Evolutionary conservation across 1,140 invertebrate genomes (phyloP), one percentile per base, ranked within the genome.

Genomic region (Calephelis virginiensis): DNA sequence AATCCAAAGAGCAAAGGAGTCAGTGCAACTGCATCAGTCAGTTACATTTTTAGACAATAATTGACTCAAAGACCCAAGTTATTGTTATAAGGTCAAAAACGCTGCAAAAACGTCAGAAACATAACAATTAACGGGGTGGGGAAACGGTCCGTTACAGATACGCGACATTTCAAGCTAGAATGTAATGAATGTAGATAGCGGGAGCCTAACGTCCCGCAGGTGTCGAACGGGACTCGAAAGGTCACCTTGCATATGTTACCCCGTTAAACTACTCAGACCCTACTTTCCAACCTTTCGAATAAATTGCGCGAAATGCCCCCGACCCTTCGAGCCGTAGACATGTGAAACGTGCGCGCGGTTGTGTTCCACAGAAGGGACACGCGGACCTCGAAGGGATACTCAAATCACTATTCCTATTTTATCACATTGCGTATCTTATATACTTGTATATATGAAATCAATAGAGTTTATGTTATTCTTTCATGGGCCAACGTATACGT

Each of bases 211-310:
- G 83, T 75, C 62, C 68, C 73, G 80, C 83, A 86, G 85, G 83
- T 86, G 85, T 72, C 76, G 61, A 86, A 82, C 85, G 85, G 83
- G 81, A 81, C 80, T 68, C 66, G 67, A 86, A 82, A 84, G 82
- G 81, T 83, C 83, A 82, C 73, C 68, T 45, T 67, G 74, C 74
- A 76, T 72, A 68, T 72, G 74, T 70, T 72, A 74, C 72, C 74
- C 71, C 68, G 74, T 64, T 72, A 69, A 68, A 71, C 72, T 75
- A 62, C 68, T 66, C 47, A 69, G 66, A 70, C 64, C 69, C 62
- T 61, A 62, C 64, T 48, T 47, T 43, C 17, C 48, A 65, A 69
- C 69, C 64, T 48, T 47, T 43, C 17, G 48, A 65, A 69, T 72
- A 71, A 65, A 69, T 67, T 59, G 67, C 45, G 61, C 68, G 60